Base-by-base conservation (phyloP, 2,888 invertebrate genomes). In the Ochropleura plecta region DNA sequence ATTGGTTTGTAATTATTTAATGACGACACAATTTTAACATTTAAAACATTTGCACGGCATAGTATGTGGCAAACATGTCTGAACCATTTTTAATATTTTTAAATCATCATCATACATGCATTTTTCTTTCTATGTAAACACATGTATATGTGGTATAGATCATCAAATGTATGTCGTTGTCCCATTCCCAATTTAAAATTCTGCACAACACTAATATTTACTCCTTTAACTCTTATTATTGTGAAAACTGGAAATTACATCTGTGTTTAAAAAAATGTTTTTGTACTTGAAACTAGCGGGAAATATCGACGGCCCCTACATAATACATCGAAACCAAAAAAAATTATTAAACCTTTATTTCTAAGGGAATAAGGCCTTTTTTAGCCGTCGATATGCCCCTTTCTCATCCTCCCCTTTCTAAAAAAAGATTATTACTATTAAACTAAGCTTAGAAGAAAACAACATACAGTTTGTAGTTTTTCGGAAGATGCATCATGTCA, bases 381-480 rank as follows among this genome's bases (percentile, higher is more conserved):
- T 30, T 30, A 30, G n/a, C n/a, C n/a, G n/a, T n/a, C n/a, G n/a
- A 16, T 57, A 16, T 16, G 12, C 14, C 7, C 6, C 6, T 57
- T 57, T 30, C 30, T 57, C 16, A 16, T 14, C 12, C 40, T 20
- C 40, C 6, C 3, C 44, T 51, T 70, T 9, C 1, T 20, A 30
- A 59, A 59, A n/a, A 49, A 0, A 5, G 44, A 20, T 10, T 44
- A 53, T 60, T 62, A 3, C 53, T 2, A 51, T 14, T 40, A 42
- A 73, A 42, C 55, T 49, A 73, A 14, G 30, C 3, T 60, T 46
- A 30, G 16, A 40, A 63, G 0, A 48, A 46, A 76, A 63, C 6
- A 0, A 92, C 90, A 89, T 90, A 96, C 95, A 95, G 87, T 87
- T 93, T 94, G 80, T 94, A 95, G 82, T 95, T 94, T 76, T 94